Evolutionary conservation across 2,113 vertebrate genomes (phyloP).

Genomic region (Atractosteus spatula): DNA sequence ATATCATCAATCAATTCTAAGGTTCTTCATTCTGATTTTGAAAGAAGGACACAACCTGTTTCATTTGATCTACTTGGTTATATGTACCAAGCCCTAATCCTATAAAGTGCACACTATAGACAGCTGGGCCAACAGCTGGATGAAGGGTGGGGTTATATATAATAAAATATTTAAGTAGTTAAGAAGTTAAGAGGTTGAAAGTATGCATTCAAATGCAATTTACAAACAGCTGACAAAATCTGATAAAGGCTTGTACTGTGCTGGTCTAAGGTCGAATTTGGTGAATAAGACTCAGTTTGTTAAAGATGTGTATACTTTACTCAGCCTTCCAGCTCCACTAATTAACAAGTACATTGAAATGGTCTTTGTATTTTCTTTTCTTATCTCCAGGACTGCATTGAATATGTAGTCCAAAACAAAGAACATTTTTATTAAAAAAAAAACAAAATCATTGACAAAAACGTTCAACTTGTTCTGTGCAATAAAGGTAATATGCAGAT

Average conservation of each 20-base stretch:
- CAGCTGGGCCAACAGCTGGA: constrained; percentile 44
- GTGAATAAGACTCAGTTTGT: constrained; percentile 62
- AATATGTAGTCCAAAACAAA: constrained; percentile 65
- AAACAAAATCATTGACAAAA: constrained; percentile 63
- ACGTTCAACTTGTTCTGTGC: constrained; percentile 75
- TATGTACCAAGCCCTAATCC: constrained; percentile 36
- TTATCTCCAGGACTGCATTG: constrained; percentile 51
- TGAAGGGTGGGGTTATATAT: constrained; percentile 47
- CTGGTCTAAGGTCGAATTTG: constrained; percentile 37
- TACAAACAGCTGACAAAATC: constrained; percentile 48
- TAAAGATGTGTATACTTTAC: constrained; percentile 63
- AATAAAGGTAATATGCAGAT: constrained; percentile 79
- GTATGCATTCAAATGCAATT: constrained; percentile 50
- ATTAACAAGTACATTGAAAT: constrained; percentile 31
- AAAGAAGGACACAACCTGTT: not conserved
- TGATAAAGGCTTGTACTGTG: constrained; percentile 51
- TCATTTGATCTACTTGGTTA: constrained; percentile 22
- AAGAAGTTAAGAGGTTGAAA: constrained; percentile 47
- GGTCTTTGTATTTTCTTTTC: constrained; percentile 40
- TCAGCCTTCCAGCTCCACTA: constrained; percentile 43
- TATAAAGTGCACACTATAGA: constrained; percentile 47
- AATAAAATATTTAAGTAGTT: constrained; percentile 48
- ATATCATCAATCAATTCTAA: not conserved
- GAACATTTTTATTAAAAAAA: constrained; percentile 62
- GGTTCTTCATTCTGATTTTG: not conserved